A percentile compares a stretch with the other conserved stretches of the same genome.
These are phyloP conservation scores for Leistus spinibarbis DNA, from an alignment of 2,888 invertebrate genomes.

Conservation along the genomic window DNA sequence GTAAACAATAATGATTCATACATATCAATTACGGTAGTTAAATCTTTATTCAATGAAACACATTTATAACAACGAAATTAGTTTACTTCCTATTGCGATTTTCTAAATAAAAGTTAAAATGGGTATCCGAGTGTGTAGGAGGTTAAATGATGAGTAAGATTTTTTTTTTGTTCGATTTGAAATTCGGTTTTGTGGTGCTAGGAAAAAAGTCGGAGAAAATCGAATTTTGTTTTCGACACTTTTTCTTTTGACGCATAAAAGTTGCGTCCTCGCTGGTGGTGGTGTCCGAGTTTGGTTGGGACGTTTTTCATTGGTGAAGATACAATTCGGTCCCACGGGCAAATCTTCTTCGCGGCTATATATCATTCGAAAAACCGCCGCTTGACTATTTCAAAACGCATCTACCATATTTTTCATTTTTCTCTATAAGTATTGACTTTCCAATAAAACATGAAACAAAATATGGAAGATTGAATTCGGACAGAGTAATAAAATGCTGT, in stretches of 20 bases:
- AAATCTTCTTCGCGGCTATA: constrained; percentile 35
- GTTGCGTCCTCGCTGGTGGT: not conserved
- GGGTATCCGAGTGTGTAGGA: not conserved
- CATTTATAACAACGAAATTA: no score
- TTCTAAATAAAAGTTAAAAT: not conserved
- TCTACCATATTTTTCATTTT: no score
- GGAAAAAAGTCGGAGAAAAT: constrained; percentile 7
- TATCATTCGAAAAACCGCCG: constrained; percentile 34
- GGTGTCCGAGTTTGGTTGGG: constrained; percentile 25
- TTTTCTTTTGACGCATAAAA: constrained; percentile 36
- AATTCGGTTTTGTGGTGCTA: not conserved
- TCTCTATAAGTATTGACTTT: no score
- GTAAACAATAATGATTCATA: no score
- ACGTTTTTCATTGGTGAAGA: constrained; percentile 23
- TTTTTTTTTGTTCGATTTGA: not conserved
- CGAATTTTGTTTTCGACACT: constrained; percentile 33
- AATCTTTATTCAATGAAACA: no score
- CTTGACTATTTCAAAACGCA: constrained; percentile 32
- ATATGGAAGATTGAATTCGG: no score
- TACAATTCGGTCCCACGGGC: constrained; percentile 23
- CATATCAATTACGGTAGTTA: no score
- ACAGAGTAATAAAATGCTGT: no score
- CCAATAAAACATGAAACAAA: no score
- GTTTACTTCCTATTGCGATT: no score
- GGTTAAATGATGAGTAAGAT: not conserved